These are phyloP conservation scores for Hestina assimilis DNA, from an alignment of 1,140 invertebrate species.

Conservation along the genomic window DNA sequence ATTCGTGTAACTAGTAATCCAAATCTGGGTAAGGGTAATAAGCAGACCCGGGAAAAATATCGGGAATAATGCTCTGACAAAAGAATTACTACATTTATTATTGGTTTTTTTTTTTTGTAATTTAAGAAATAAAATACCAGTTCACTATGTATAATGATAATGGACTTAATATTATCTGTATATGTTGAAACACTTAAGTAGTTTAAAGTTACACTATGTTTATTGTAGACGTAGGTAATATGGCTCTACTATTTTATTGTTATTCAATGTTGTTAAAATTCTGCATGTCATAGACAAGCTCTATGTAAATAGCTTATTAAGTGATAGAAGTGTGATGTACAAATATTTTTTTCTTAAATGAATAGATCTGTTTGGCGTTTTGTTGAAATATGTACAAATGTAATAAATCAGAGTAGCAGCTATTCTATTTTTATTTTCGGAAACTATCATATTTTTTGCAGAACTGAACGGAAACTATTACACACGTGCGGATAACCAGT, in stretches of 20 bases:
- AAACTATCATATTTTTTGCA: too few relatives aligned
- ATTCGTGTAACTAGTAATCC: too few relatives aligned
- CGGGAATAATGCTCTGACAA: too few relatives aligned
- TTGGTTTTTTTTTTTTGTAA: background rate
- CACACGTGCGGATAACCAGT: too few relatives aligned
- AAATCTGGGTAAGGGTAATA: too few relatives aligned
- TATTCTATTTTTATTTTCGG: constrained; percentile 1
- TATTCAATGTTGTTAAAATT: constrained; percentile 51
- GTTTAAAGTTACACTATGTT: background rate
- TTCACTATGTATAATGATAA: constrained; percentile 6
- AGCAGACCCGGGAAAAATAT: too few relatives aligned
- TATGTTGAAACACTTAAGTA: constrained; percentile 51
- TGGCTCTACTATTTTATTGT: constrained; percentile 55
- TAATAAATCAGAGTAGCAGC: constrained; percentile 36
- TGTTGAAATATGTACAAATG: constrained; percentile 57
- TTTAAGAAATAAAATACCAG: background rate
- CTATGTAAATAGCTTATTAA: constrained; percentile 59
- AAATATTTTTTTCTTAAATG: constrained; percentile 39
- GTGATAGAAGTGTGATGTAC: constrained; percentile 43
- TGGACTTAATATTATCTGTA: constrained; percentile 38
- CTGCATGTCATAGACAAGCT: constrained; percentile 59
- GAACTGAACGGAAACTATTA: too few relatives aligned
- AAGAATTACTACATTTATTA: too few relatives aligned
- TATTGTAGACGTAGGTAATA: constrained; percentile 41
- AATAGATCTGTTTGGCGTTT: constrained; percentile 52